phyloP scores from a whole-genome alignment of 2,797 vertebrate species.

The Rhodeus uyekii region DNA sequence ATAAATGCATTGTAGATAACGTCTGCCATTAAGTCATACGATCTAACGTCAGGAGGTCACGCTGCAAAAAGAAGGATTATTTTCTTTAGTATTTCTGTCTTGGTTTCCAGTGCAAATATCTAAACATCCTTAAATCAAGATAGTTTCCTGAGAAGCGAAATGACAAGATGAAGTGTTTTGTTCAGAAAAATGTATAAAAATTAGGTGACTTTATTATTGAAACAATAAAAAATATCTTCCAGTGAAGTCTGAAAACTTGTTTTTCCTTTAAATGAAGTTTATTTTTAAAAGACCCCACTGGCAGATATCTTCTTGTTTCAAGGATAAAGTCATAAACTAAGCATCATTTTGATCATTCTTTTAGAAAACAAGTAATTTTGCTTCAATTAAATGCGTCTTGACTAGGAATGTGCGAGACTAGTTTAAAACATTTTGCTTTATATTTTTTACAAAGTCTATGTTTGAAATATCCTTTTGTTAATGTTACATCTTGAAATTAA shows the following conservation, averaged over 20 bases:
- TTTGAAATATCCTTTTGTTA: too few species aligned
- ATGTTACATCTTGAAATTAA: too few species aligned
- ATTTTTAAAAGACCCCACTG: neutral
- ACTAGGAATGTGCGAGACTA: too few species aligned
- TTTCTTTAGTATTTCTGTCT: neutral
- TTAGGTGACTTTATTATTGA: neutral
- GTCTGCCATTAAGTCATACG: neutral
- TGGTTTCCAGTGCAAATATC: neutral
- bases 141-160: neutral
- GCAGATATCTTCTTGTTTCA: neutral
- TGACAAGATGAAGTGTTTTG: neutral
- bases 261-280: neutral
- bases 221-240: neutral
- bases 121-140: neutral
- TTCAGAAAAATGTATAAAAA: neutral
- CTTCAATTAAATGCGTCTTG: too few species aligned
- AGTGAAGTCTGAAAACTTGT: neutral
- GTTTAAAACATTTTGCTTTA: too few species aligned
- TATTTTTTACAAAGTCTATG: too few species aligned
- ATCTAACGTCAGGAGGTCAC: neutral
- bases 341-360: neutral
- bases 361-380: too few species aligned
- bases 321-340: neutral
- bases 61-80: neutral
- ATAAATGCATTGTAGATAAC: slow-evolving; percentile 17